phyloP scores from a whole-genome alignment of 1,140 invertebrate species.

The Drosophila sp. region DNA sequence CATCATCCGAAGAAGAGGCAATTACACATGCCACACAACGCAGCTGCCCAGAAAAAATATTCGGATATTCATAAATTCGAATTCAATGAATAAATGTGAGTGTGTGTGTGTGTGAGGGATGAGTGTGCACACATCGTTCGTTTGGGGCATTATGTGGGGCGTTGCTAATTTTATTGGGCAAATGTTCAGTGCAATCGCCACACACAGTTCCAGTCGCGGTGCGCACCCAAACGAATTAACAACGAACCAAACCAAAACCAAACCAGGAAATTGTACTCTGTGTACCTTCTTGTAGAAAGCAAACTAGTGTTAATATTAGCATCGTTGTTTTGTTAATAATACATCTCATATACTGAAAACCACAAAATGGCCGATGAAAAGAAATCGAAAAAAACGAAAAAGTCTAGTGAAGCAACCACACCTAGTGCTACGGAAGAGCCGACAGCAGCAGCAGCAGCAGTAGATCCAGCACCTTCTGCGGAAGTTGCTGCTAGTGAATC shows the following conservation, averaged over 20 bases:
- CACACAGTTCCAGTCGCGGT: constrained; percentile 64
- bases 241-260: constrained; percentile 30
- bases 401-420: constrained; percentile 59
- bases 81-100: constrained; percentile 5
- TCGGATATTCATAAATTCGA: constrained; percentile 2
- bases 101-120: neutral
- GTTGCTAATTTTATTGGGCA: constrained; percentile 74
- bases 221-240: constrained; percentile 48
- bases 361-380: constrained; percentile 75
- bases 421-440: constrained; percentile 40
- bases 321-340: neutral
- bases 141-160: constrained; percentile 40
- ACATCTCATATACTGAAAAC: neutral
- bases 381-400: constrained; percentile 81
- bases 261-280: constrained; percentile 38
- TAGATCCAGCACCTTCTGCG: constrained; percentile 15
- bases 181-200: constrained; percentile 66
- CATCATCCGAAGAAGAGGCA: constrained; percentile 59
- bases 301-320: constrained; percentile 7
- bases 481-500: constrained; percentile 33
- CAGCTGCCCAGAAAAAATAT: constrained; percentile 33
- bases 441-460: constrained; percentile 36
- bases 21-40: constrained; percentile 47
- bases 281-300: constrained; percentile 19
- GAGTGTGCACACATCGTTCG: neutral